A percentile compares a stretch with the other conserved stretches of the same genome.
Conservation (phyloP, 1,140 invertebrate genomes). For the Trichonephila clavipes region DNA sequence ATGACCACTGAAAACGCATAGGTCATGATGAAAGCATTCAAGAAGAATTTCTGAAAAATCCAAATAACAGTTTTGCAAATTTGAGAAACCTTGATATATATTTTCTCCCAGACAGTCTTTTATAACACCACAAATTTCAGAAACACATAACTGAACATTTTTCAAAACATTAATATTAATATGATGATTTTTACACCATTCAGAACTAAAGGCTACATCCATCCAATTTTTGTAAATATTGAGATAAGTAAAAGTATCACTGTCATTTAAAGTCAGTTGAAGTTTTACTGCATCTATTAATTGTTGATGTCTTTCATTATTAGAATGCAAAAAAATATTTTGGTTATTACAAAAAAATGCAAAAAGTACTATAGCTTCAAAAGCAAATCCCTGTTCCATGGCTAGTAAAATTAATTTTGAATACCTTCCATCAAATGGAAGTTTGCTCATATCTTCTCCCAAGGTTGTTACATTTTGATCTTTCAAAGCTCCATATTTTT, state of each 20-base stretch:
- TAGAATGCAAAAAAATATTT: slow-evolving; percentile 25
- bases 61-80: background rate
- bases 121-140: slow-evolving; percentile 17
- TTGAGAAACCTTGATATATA: slow-evolving; percentile 3
- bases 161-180: slow-evolving; percentile 39
- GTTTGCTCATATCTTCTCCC: slow-evolving; percentile 2
- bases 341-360: slow-evolving; percentile 35
- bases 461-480: background rate
- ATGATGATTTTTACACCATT: slow-evolving; percentile 52
- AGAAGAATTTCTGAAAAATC: slow-evolving; percentile 48
- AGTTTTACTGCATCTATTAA: slow-evolving; percentile 51
- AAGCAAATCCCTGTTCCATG: slow-evolving; percentile 16
- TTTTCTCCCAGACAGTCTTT: background rate
- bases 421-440: slow-evolving; percentile 42
- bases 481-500: slow-evolving; percentile 50
- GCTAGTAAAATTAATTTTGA: slow-evolving; percentile 49
- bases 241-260: slow-evolving; percentile 63
- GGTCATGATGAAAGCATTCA: slow-evolving; percentile 62
- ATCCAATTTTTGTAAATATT: slow-evolving; percentile 57
- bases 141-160: background rate
- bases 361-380: slow-evolving; percentile 51
- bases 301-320: slow-evolving; percentile 20
- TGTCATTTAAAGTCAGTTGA: slow-evolving; percentile 46
- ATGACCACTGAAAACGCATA: slow-evolving; percentile 62
- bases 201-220: background rate